A percentile compares a stretch with the other conserved stretches of the same genome.
Evolutionary conservation across 1,140 invertebrate genomes (phyloP).

Genomic region (Luehdorfia chinensis): DNA sequence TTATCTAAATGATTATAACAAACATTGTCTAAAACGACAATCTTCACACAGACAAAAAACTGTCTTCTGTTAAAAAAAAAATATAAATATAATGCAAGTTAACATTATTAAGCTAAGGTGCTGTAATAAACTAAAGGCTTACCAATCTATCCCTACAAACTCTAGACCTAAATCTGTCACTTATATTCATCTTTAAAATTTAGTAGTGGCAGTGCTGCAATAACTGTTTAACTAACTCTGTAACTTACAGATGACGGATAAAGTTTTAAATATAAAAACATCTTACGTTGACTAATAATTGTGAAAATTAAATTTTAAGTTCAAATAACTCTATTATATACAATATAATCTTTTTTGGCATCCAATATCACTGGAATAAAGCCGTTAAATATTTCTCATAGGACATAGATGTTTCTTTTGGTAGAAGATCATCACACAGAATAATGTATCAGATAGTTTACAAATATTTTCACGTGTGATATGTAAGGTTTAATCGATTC

Average conservation of each 20-base stretch:
- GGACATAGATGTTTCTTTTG: not conserved
- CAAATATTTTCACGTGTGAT: constrained; percentile 21
- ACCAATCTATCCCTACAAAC: constrained; percentile 3
- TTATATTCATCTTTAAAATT: constrained; percentile 35
- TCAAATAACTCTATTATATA: constrained; percentile 27
- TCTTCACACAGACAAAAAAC: not conserved
- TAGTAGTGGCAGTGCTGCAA: constrained; percentile 65
- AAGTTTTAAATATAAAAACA: constrained; percentile 19
- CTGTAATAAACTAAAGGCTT: constrained; percentile 8
- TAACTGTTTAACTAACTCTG: constrained; percentile 37
- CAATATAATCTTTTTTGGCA: constrained; percentile 45
- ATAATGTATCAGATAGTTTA: not conserved
- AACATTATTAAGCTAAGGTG: constrained; percentile 6
- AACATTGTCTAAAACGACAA: constrained; percentile 15
- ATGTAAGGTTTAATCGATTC: constrained; percentile 29
- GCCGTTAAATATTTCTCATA: constrained; percentile 34
- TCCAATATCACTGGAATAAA: constrained; percentile 57
- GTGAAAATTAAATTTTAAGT: constrained; percentile 26
- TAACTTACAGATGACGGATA: constrained; percentile 33
- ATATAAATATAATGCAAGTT: not conserved
- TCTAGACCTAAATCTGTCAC: constrained; percentile 19
- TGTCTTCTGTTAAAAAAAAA: not conserved
- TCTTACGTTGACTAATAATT: constrained; percentile 18
- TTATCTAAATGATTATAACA: no score
- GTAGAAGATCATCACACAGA: not conserved